phyloP scores from a whole-genome alignment of 2,888 invertebrate genomes.

The Congeria kusceri region DNA sequence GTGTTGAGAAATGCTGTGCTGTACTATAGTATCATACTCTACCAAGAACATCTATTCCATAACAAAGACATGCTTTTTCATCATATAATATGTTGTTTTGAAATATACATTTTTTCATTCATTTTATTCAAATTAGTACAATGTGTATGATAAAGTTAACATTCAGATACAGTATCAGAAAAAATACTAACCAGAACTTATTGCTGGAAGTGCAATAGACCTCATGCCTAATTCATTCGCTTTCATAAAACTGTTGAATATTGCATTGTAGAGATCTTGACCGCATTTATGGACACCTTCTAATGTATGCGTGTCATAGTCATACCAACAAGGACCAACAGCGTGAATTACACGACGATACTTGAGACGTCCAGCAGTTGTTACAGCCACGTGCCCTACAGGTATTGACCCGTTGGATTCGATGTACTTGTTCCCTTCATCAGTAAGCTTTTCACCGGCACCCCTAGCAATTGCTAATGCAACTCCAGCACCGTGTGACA shows the following conservation, averaged over 20 bases:
- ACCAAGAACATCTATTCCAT: too few species aligned
- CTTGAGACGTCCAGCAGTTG: conserved; percentile 23
- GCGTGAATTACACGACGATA: conserved; percentile 27
- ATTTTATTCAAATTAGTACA: too few species aligned
- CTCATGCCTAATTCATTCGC: neutral
- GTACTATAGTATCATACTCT: too few species aligned
- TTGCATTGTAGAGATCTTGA: neutral
- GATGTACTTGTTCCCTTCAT: conserved; percentile 1
- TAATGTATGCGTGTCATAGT: conserved; percentile 14
- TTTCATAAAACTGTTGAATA: neutral
- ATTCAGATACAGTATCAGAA: too few species aligned
- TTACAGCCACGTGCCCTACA: conserved; percentile 1
- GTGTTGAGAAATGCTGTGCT: too few species aligned
- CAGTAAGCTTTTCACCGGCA: conserved; percentile 14
- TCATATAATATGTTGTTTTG: too few species aligned
- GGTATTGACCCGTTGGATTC: neutral
- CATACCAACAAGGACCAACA: conserved; percentile 32
- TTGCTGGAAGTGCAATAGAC: conserved; percentile 32
- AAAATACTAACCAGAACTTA: conserved; percentile 31
- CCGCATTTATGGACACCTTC: neutral
- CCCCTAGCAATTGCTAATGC: conserved; percentile 19
- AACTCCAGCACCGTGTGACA: conserved; percentile 25
- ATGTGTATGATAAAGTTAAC: too few species aligned
- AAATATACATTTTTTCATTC: too few species aligned
- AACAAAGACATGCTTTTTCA: too few species aligned